These are phyloP conservation scores for Clistopyga incitator DNA, from an alignment of 2,888 invertebrate species.

Conservation along the genomic window DNA sequence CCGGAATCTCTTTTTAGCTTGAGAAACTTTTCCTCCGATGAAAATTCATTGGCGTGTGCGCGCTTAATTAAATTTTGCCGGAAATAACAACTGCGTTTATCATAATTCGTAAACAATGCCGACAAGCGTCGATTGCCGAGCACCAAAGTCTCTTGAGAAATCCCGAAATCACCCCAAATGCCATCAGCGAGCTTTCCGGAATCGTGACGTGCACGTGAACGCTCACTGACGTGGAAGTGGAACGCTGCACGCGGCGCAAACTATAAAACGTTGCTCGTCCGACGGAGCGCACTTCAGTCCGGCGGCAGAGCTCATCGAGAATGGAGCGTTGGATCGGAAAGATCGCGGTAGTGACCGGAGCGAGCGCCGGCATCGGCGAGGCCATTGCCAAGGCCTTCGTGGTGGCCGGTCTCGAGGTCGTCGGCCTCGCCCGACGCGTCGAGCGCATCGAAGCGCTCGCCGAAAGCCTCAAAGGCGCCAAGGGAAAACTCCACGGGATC, in stretches of 20 bases:
- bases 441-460: conserved; percentile 82
- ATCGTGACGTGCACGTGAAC: neutral
- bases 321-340: conserved; percentile 87
- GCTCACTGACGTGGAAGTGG: neutral
- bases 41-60: too few species aligned
- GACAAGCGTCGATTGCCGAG: too few species aligned
- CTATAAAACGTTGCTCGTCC: neutral
- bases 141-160: too few species aligned
- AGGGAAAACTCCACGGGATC: conserved; percentile 78
- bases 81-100: too few species aligned
- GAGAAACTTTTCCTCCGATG: too few species aligned
- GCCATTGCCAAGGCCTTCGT: conserved; percentile 84
- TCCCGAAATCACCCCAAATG: too few species aligned
- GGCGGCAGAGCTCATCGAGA: conserved; percentile 34
- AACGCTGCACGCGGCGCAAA: neutral
- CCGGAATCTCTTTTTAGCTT: too few species aligned
- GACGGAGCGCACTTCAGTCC: conserved; percentile 11
- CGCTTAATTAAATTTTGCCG: too few species aligned
- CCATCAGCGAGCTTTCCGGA: too few species aligned
- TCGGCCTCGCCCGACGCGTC: conserved; percentile 85
- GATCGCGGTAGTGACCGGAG: conserved; percentile 88
- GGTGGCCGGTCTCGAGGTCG: conserved; percentile 85
- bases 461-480: conserved; percentile 54
- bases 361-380: conserved; percentile 87
- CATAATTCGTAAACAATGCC: too few species aligned